Base-by-base conservation (phyloP, 2,888 invertebrate species). In the Scotopteryx bipunctaria region DNA sequence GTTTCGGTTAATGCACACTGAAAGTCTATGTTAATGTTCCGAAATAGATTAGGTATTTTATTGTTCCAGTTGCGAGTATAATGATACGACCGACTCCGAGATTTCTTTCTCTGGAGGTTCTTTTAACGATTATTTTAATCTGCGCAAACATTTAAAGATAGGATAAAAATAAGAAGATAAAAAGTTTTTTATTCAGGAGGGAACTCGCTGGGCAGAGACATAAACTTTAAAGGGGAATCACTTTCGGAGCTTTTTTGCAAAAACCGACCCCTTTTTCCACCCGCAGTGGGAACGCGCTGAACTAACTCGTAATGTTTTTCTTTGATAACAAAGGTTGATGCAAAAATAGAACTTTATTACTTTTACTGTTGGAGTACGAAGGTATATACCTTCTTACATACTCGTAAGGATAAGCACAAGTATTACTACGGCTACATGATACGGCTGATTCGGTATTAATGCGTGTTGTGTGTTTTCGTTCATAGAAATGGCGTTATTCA, bases 11-110 rank as follows among this genome's bases (percentile, higher is more conserved):
- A 59, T 63, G 44, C 40, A 61, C 53, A 55, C 59, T 41, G 57
- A 57, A 64, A 67, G 56, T 50, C 52, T 60, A 63, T 62, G 63
- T 63, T 65, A 64, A 66, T 66, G 57, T 54, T 60, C 53, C 48
- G 56, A 53, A 61, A 56, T 54, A 57, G 52, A 61, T 55, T 55
- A 59, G 58, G 46, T 60, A 61, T 60, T 60, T 55, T 57, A 58
- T 61, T 35, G 60, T 57, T 55, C 42, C 44, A 55, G 54, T 56
- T 59, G 49, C 47, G 36, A 53, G 50, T 51, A 56, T 57, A 59
- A 59, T 54, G 59, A 53, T 55, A 49, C 46, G 57, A 49, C 45
- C 52, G 25, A 36, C 56, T 40, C 35, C 17, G 40, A 37, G 51
- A 43, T 53, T 55, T 59, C 51, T 47, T 53, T 56, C 32, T 33